Base-by-base conservation (phyloP, 2,113 vertebrate genomes). In the Neogale vison region DNA sequence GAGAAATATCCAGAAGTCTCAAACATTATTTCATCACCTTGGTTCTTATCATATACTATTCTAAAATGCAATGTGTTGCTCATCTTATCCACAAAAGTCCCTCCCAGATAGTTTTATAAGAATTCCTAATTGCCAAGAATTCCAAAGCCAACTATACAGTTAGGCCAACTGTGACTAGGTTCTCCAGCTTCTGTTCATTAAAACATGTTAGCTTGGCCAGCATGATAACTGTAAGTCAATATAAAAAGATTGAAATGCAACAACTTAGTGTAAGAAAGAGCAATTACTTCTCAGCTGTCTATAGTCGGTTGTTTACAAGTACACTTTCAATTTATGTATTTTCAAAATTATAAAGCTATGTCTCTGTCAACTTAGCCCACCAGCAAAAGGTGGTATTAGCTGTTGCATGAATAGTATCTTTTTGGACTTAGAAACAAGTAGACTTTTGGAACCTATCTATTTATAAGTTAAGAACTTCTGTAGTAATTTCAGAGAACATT, bases 21-120 rank as follows among this genome's bases (percentile, higher is more conserved):
- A 90, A 93, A 84, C 83, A 47, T 79, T 93, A 52, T 61, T 81
- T 96, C 79, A 93, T 83, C 59, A 82, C 71, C 65, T 97, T 88
- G 42, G 24, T 96, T 94, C 84, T 82, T 96, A 96, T 23, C 77
- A 52, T 24, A 36, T 55, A 59, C 39, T 69, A 67, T 83, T 89
- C n/a, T 52, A 82, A 95, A 80, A 87, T 59, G 24, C 21, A 89
- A 76, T 26, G 15, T 47, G 17, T 50, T 82, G 15, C 45, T 92
- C 81, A 61, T 88, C 61, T 92, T 86, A 92, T 82, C 65, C 72
- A 96, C 12, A 63, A 76, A 97, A 82, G 23, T 5, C 42, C 50
- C 84, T 79, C 61, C 2, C 39, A 71, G 18, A 90, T 87, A 95
- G 69, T 90, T 96, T 90, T 88, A 71, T 80, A 88, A 92, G 61